A percentile compares a stretch with the other conserved stretches of the same genome.
Evolutionary conservation across 2,797 vertebrate genomes (phyloP).

Genomic region (Protonibea diacanthus): DNA sequence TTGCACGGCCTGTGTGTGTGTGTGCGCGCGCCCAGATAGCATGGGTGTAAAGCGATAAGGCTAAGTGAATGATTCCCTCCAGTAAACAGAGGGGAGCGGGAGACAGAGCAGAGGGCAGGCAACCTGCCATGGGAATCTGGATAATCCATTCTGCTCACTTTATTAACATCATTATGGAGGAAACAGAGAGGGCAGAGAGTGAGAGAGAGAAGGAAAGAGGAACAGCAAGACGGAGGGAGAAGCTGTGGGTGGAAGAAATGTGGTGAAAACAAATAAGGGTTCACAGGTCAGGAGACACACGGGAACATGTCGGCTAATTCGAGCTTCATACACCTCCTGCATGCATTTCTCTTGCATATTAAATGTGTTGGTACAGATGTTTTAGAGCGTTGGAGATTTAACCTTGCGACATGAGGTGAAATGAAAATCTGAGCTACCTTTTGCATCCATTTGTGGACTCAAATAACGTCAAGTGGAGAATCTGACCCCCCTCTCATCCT

Average conservation of each 20-base stretch:
- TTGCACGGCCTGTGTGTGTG: constrained; percentile 41
- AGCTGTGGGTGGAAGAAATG: constrained; percentile 33
- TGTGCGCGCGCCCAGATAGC: constrained; percentile 49
- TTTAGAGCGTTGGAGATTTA: background rate
- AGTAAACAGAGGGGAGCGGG: constrained; percentile 64
- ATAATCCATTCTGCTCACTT: constrained; percentile 76
- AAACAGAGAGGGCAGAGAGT: constrained; percentile 36
- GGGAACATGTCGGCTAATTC: background rate
- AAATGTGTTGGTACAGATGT: background rate
- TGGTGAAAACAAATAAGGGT: constrained; percentile 47
- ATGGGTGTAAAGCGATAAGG: constrained; percentile 72
- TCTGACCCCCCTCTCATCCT: background rate
- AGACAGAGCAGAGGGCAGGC: constrained; percentile 68
- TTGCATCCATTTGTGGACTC: background rate
- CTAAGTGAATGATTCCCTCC: constrained; percentile 77
- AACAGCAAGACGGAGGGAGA: constrained; percentile 29
- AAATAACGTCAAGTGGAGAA: background rate
- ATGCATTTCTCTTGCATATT: background rate
- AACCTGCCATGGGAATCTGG: constrained; percentile 77
- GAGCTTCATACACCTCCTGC: background rate
- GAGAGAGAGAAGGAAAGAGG: constrained; percentile 26
- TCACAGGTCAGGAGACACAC: constrained; percentile 24
- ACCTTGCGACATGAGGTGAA: background rate
- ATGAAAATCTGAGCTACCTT: background rate
- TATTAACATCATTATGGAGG: constrained; percentile 75